Evolutionary conservation across 1,140 invertebrate species (phyloP), one percentile per base, ranked within the genome.

Genomic region (Drosophila arizonae): DNA sequence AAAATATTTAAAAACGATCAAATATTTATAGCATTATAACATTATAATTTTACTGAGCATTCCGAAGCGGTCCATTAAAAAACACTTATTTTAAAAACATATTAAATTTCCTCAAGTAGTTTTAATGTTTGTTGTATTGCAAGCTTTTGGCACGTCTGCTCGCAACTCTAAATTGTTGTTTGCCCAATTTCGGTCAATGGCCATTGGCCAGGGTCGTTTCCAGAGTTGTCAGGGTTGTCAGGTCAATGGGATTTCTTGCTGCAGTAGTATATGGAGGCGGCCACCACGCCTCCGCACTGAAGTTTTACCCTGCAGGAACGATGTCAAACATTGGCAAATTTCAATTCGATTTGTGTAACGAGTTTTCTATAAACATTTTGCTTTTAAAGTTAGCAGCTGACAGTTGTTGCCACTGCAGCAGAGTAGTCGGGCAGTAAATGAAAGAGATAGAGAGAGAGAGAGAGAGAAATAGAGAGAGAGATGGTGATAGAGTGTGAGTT

Each of bases 321-420:
- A 70, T 66, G 45, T 66, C 65, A 74, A 79, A 72, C 77, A 66
- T 57, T 77, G 72, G 69, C 78, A 76, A 77, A 82, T 73, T 88
- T 88, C 79, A 79, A 88, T 88, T 87, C 79, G 79, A 87, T 87
- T 87, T 87, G 84, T 88, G 76, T 84, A 87, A 87, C 84, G 79
- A 87, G 84, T 88, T 87, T 87, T 80, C 84, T 87, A 88, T 87
- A 88, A 82, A 88, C 84, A 87, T 87, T 87, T 88, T 79, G 76
- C 82, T 88, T 82, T 87, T 75, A 84, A 87, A 87, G 84, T 87
- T 88, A 79, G 68, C 79, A 87, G 79, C 72, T 87, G 82, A 81
- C 82, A 85, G 21, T 39, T 39, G 36, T 39, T 39, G 36, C 36
- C 36, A 39, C 36, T 39, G 36, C 36, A 39, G 36, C 36, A 13